Base-by-base conservation (phyloP, 2,797 vertebrate species). In the Schizopygopsis malacanthus region DNA sequence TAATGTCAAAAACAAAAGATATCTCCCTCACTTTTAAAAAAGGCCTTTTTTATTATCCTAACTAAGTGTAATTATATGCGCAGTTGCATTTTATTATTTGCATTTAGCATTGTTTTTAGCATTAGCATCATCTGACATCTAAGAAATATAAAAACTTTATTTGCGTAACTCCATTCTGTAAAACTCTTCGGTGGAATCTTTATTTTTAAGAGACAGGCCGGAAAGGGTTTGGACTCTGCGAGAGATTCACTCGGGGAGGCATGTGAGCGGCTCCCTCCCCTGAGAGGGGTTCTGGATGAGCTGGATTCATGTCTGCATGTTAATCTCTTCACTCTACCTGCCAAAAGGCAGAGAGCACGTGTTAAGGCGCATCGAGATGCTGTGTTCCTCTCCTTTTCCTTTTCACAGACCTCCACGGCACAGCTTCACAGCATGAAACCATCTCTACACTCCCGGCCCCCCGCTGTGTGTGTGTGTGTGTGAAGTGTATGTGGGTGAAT, bases 271-370 rank as follows among this genome's bases (percentile, higher is more conserved):
- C 65, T 70, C 75, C n/a, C 3, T 70, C 59, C 61, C 83, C 63
- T 79, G 47, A 18, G 37, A 69, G 37, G 33, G 70, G 73, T 78
- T 84, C n/a, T 78, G 63, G 73, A 78, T 84, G 75, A 84, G 75
- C 83, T 77, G 83, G 73, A 77, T 78, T 59, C 73, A 78, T 54
- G 75, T 84, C 75, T 84, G 67, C 54, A 65, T 87, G 86, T 83
- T 87, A 87, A 87, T 79, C 86, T 73, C 86, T 61, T 87, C 56
- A 83, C 50, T 79, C 75, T 54, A 52, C 54, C 73, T 63, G 81
- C 81, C 81, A 83, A 83, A 79, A 83, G 37, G 75, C 54, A 79
- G 47, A 79, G 67, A 71, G 80, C 80, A 82, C 69, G 45, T 78
- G 56, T 87, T 72, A 79, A 22, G 45, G 33, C 18, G 76, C 76